A percentile compares a stretch with the other conserved stretches of the same genome.
These are phyloP conservation scores for Mimachlamys varia DNA, from an alignment of 2,888 invertebrate species.

Conservation along the genomic window DNA sequence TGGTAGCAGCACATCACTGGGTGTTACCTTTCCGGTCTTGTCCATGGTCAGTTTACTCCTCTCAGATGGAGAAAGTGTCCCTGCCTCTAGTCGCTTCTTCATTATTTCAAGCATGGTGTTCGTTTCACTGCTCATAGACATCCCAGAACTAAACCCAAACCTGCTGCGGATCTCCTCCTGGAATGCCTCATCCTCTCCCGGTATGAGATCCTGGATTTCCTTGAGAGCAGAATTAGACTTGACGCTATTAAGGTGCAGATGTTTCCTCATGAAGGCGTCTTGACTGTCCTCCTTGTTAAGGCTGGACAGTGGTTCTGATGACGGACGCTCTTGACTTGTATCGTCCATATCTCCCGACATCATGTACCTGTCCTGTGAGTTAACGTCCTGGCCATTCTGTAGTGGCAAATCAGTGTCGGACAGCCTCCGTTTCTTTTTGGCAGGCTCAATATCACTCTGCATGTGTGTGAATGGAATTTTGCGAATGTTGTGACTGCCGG, in stretches of 20 bases:
- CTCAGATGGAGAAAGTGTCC: constrained; percentile 38
- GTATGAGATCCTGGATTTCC: constrained; percentile 53
- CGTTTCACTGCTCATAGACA: background rate
- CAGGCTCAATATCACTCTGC: constrained; percentile 50
- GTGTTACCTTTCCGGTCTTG: constrained; percentile 36
- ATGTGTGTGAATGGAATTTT: constrained; percentile 45
- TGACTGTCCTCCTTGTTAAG: constrained; percentile 40
- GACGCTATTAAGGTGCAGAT: background rate
- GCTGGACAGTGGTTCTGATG: constrained; percentile 54
- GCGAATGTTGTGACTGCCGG: constrained; percentile 44
- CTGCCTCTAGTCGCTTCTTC: constrained; percentile 58
- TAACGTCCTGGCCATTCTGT: constrained; percentile 38
- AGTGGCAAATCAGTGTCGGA: constrained; percentile 62
- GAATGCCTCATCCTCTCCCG: constrained; percentile 44
- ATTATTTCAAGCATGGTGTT: constrained; percentile 62
- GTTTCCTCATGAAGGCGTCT: constrained; percentile 17
- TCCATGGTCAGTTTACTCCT: constrained; percentile 44
- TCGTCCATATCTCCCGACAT: constrained; percentile 49
- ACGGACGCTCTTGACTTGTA: constrained; percentile 53
- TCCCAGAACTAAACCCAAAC: constrained; percentile 49
- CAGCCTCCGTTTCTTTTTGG: constrained; percentile 62
- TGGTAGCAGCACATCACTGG: constrained; percentile 68
- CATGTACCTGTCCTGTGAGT: constrained; percentile 43
- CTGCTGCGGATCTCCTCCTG: constrained; percentile 8
- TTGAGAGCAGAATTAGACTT: constrained; percentile 43